Base-by-base conservation (phyloP, 2,888 invertebrate species). In the Formica aserva region DNA sequence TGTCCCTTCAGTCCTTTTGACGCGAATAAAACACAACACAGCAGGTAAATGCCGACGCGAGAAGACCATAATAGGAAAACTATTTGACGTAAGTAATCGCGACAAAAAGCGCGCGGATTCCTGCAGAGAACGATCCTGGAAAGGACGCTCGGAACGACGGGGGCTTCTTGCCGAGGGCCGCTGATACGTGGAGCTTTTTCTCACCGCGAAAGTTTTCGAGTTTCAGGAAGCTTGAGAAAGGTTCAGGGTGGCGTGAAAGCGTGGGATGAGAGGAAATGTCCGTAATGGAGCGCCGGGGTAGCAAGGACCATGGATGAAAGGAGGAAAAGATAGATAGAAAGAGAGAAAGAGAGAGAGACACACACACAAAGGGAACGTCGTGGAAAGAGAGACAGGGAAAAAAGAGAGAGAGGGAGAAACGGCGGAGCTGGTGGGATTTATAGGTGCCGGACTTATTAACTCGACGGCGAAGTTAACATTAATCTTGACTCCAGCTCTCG, bases 401-500 rank as follows among this genome's bases (percentile, higher is more conserved):
- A 63, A 82, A 80, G 67, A 45, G 41, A 63, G 82, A 45, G 80
- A 72, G 78, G 66, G 66, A 80, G 62, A 57, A 74, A 38, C 74
- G 84, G 76, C 60, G 85, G 88, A 91, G 91, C 92, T 92, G 92
- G 91, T 89, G 86, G 92, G 92, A 94, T 94, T 94, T 94, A 94
- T 92, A 92, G 91, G 91, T 91, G 92, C 91, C 91, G 91, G 92
- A 93, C 93, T 93, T 94, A 93, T 93, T 93, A 94, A 93, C 93
- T 93, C 92, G 88, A 90, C 87, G 93, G 93, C 90, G 90, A 92
- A 94, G 93, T 93, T 93, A 92, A 94, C 94, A 94, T 93, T 93
- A 93, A 94, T 92, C 92, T 92, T 91, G 89, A 89, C 87, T 86
- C 84, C 87, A 91, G 90, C 87, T 88, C 90, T 88, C 90, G 84